Conservation (phyloP, 2,113 vertebrate genomes). For the Felis catus region DNA sequence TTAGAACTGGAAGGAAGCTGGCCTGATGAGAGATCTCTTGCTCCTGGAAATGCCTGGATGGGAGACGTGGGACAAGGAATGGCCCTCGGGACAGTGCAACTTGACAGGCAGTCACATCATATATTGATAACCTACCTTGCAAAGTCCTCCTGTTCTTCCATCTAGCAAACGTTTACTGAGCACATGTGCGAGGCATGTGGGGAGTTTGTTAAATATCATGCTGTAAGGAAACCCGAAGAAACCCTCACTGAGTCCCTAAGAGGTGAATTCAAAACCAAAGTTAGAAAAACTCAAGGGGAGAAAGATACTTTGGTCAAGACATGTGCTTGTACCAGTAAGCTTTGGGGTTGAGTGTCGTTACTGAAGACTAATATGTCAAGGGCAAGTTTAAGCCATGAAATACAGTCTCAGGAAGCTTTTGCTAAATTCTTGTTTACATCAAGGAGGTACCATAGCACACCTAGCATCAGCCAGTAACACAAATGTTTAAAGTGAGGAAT, state of each 20-base stretch:
- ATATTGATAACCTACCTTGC: fast-evolving
- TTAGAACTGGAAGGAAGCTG: not conserved
- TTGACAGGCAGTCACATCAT: not conserved
- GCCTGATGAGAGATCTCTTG: not conserved
- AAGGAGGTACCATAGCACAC: not conserved
- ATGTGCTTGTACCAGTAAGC: not conserved
- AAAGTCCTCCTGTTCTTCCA: not conserved
- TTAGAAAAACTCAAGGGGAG: constrained; percentile 10
- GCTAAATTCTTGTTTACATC: not conserved
- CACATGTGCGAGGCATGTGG: not conserved
- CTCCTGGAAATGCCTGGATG: not conserved
- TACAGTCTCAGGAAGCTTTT: not conserved
- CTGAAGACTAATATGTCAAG: not conserved
- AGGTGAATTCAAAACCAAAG: not conserved
- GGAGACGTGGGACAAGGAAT: not conserved
- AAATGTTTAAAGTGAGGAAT: not conserved
- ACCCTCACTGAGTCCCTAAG: not conserved
- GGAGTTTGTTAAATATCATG: not conserved
- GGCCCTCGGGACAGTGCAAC: not conserved
- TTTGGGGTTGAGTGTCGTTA: not conserved
- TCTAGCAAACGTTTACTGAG: not conserved
- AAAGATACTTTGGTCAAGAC: not conserved
- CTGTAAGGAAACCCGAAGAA: not conserved
- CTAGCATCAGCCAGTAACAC: not conserved
- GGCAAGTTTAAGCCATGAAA: not conserved